Evolutionary conservation across 2,113 vertebrate species (phyloP), one percentile per base, ranked within the genome.

Genomic region (Marcusenius ussheri): DNA sequence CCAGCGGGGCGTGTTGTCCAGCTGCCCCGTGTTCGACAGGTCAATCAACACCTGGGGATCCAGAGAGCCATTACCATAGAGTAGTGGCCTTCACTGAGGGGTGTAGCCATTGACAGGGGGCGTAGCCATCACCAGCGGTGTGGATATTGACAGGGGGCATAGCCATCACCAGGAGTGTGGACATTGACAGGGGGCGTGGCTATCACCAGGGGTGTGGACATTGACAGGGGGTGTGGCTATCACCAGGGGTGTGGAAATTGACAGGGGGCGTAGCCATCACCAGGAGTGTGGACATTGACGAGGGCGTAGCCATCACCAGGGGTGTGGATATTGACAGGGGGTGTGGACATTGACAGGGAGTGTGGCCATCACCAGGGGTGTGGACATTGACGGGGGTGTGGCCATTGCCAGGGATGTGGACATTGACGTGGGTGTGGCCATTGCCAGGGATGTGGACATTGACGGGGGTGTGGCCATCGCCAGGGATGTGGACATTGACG

Each of bases 1-100:
- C 98, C 98, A 99, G 91, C 97, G 96, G 47, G 98, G 98, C 19
- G 96, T 97, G 93, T 98, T 99, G 95, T 99, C 98, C 58, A 99
- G 95, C 93, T 98, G 97, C 89, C 96, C 93, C 0, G 97, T 91
- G 89, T 98, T 98, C 7, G 98, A 98, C 91, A 99, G 95, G 92
- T 99, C 98, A 3, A 99, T 99, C 94, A 99, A 94, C 66, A 99
- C 98, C 98, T 99, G 93, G 3, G 93, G 2, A 88, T 91, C 9
- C 13, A 91, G 31, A 89, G 31, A 85, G 27, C 21, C 39, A 21
- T n/a, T 47, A 62, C 19, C 31, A 42, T 42, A 6, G 35, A 35
- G 47, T 49, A 6, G 42, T 21, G 77, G 39, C 42, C 70, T 77
- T 39, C 70, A 77, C 27, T 39, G 42, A 85, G 19, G 11, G 4